These are phyloP conservation scores for Paracanthobrama guichenoti DNA, from an alignment of 2,113 vertebrate genomes.

Conservation along the genomic window DNA sequence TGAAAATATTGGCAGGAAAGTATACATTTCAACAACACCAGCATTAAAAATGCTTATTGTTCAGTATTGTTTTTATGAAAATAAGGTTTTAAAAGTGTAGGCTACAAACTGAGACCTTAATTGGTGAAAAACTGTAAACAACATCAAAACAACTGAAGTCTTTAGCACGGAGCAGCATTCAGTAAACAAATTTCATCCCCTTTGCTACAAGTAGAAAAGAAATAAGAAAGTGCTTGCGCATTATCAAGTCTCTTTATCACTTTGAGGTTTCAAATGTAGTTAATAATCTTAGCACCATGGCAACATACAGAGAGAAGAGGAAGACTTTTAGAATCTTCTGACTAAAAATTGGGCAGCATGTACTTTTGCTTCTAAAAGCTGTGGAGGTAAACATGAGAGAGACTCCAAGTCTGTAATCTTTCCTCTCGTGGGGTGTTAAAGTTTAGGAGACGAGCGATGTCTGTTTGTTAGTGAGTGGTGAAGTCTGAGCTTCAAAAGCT, in stretches of 20 bases:
- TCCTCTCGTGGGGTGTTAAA: conserved; percentile 20
- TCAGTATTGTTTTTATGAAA: neutral
- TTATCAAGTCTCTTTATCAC: neutral
- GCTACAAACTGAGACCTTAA: neutral
- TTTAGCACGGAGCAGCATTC: neutral
- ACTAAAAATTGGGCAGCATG: conserved; percentile 27
- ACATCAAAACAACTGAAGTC: neutral
- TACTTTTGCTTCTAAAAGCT: conserved; percentile 5
- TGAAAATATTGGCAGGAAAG: neutral
- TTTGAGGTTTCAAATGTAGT: conserved; percentile 4
- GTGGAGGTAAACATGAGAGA: conserved; percentile 35
- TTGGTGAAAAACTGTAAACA: neutral
- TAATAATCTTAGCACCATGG: neutral
- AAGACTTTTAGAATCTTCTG: neutral
- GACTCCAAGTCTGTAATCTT: conserved; percentile 21
- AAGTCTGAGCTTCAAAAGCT: conserved; percentile 36
- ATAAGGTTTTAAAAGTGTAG: neutral
- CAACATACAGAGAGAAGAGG: neutral
- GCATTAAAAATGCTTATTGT: neutral
- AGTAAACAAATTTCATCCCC: neutral
- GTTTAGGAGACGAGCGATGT: conserved; percentile 34
- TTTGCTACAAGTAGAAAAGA: neutral
- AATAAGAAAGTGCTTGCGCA: too few relatives aligned
- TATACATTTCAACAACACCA: neutral
- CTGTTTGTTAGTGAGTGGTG: conserved; percentile 31